Evolutionary conservation across 2,797 vertebrate genomes (phyloP).

Genomic region (Eurystomus glaucurus): DNA sequence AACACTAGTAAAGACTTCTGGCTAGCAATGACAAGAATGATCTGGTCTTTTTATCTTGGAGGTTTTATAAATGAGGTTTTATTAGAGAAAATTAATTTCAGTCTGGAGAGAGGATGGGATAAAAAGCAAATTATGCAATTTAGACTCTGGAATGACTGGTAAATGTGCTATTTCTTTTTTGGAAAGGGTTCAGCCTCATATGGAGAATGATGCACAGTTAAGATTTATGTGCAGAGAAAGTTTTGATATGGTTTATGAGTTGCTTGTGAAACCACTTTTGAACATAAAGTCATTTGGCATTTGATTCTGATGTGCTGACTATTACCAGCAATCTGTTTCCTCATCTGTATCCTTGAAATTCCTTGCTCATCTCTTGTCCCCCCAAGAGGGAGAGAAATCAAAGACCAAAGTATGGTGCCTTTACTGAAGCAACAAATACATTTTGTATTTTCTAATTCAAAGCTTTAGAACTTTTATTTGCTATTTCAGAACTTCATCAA

Average conservation of each 20-base stretch:
- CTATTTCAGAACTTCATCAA: background rate
- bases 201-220: background rate
- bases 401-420: background rate
- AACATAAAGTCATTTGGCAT: background rate
- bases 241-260: background rate
- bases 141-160: background rate
- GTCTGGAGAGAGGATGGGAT: background rate
- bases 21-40: background rate
- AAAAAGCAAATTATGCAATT: background rate
- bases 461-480: background rate
- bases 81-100: conserved; percentile 17
- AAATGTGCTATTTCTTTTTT: background rate
- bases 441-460: background rate
- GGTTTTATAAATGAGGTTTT: background rate
- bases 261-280: background rate
- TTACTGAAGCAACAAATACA: background rate
- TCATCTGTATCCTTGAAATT: conserved; percentile 15
- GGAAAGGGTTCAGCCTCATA: background rate
- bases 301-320: background rate
- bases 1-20: background rate
- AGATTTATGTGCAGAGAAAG: background rate
- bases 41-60: background rate
- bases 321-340: conserved; percentile 5
- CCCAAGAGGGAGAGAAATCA: background rate
- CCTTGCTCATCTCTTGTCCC: background rate